Percentiles rank a stretch among this genome's conserved stretches.
These are phyloP conservation scores for Psix sp. DNA, from an alignment of 1,140 invertebrate genomes.

Conservation along the genomic window DNA sequence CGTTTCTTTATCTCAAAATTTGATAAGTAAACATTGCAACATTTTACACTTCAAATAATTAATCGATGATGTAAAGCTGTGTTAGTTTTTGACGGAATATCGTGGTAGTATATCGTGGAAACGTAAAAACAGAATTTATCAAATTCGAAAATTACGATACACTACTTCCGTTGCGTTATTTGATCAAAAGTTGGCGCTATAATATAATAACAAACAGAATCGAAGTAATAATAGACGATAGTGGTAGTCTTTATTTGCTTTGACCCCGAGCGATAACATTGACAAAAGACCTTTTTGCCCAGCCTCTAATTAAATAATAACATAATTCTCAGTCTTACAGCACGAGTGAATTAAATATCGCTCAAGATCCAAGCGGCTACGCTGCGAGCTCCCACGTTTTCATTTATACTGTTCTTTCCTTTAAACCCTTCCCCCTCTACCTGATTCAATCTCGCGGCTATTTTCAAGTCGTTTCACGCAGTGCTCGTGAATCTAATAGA, in stretches of 20 bases:
- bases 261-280: constrained; percentile 54
- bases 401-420: constrained; percentile 57
- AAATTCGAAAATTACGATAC: too few species aligned
- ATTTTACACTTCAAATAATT: too few species aligned
- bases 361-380: constrained; percentile 71
- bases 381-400: constrained; percentile 68
- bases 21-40: too few species aligned
- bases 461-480: constrained; percentile 54
- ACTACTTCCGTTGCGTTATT: constrained; percentile 6
- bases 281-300: constrained; percentile 52
- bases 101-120: too few species aligned
- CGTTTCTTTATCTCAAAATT: too few species aligned
- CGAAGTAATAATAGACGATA: constrained; percentile 35
- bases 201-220: constrained; percentile 39
- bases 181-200: constrained; percentile 5
- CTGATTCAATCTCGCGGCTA: constrained; percentile 52
- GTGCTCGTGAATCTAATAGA: constrained; percentile 69
- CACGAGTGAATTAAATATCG: constrained; percentile 72
- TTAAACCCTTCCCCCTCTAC: constrained; percentile 52
- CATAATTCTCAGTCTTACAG: constrained; percentile 71
- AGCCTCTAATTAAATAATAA: constrained; percentile 75
- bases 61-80: too few species aligned
- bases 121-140: too few species aligned
- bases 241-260: constrained; percentile 51
- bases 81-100: too few species aligned